These are phyloP conservation scores for Zaprionus ornatus DNA, from an alignment of 1,140 invertebrate genomes.

Conservation along the genomic window DNA sequence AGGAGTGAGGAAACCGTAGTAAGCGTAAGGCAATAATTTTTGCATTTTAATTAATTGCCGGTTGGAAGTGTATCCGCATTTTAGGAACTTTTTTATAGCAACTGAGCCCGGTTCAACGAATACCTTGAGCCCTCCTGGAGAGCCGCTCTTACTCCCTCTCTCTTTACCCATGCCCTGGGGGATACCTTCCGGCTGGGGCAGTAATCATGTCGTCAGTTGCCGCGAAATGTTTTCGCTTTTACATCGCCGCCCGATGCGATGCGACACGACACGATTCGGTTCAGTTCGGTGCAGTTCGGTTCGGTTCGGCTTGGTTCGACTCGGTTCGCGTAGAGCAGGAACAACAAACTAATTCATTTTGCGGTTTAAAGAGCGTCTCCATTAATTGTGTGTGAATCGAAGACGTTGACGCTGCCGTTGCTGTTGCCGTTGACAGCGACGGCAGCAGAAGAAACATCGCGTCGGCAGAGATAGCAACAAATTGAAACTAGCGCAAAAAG, in stretches of 20 bases:
- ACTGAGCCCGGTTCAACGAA: not conserved
- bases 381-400: slow-evolving; percentile 59
- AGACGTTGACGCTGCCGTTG: slow-evolving; percentile 1
- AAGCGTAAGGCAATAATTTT: slow-evolving; percentile 55
- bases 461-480: slow-evolving; percentile 40
- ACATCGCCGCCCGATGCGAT: slow-evolving; percentile 19
- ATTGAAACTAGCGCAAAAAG: slow-evolving; percentile 22
- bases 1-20: not conserved
- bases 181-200: not conserved
- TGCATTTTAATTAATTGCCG: slow-evolving; percentile 75
- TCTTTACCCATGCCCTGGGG: not conserved
- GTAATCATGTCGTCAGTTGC: slow-evolving; percentile 62
- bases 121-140: not conserved
- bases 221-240: slow-evolving; percentile 20
- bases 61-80: slow-evolving; percentile 22
- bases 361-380: slow-evolving; percentile 41
- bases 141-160: not conserved
- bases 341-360: slow-evolving; percentile 59
- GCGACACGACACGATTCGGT: not conserved
- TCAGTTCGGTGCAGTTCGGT: not conserved
- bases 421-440: not conserved
- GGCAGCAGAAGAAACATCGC: slow-evolving; percentile 27
- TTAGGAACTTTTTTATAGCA: slow-evolving; percentile 42
- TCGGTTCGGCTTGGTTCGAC: not conserved
- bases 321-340: slow-evolving; percentile 14